Evolutionary conservation across 2,113 vertebrate species (phyloP), one percentile per base, ranked within the genome.

Genomic region (Gymnogyps californianus): DNA sequence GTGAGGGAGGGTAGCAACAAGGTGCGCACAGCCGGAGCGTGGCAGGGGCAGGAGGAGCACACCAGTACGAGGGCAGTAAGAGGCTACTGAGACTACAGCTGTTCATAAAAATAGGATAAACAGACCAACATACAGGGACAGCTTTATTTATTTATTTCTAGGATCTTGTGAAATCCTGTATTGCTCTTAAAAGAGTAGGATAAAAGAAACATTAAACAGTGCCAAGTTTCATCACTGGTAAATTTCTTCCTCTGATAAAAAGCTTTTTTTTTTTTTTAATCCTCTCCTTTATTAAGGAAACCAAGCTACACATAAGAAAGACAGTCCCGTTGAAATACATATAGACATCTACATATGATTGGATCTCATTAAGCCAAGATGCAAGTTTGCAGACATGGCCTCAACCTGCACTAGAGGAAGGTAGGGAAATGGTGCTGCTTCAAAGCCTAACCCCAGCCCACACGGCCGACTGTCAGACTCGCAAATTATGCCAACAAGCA

Each of bases 11-110:
- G 15, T 4, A 12, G 22, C 15, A 26, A 2, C 13, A 16, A 10
- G 44, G 31, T 2, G 28, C 2, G 1, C 3, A 0, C 21, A 18
- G n/a, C 25, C 40, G 1, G 4, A 62, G 22, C 2, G 3, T 1
- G 15, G 38, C 25, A 5, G 52, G 52, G 52, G 28, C 38, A 13
- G 44, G 13, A 28, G 28, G 10, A 17, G 17, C 28, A 3, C 28
- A 15, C 3, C 24, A 6, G 24, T 1, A 6, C 19, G 1, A 16
- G 16, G n/a, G 49, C 20, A 1, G 25, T 2, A 36, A 21, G 26
- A 18, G 10, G 42, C 18, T 13, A 6, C 9, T 1, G 19, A 17
- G 18, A 38, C 38, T 38, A 38, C 8, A 38, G 38, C 38, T 38
- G 38, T 13, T 10, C 8, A 18, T 29, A 29, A 24, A 52, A 38